Base-by-base conservation (phyloP, 2,113 vertebrate genomes). In the Gasterosteus aculeatus region DNA sequence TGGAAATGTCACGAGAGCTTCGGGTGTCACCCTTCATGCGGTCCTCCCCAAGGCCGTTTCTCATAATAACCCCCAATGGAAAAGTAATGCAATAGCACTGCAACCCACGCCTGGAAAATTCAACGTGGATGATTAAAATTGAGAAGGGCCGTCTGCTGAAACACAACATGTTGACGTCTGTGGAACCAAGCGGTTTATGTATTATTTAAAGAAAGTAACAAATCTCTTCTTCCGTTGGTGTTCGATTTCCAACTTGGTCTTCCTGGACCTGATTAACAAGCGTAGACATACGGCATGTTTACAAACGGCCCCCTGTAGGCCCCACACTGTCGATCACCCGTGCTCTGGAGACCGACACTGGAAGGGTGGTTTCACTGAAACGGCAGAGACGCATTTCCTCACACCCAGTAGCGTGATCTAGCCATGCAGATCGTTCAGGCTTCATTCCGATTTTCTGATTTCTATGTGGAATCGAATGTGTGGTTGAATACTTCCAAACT, bases 41-140 rank as follows among this genome's bases (percentile, higher is more conserved):
- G 80, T 75, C 87, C 60, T 84, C 79, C 75, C 65, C 15, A 66
- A 75, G 89, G 85, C 87, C 83, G 70, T 90, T 87, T 72, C 85
- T 91, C 92, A 90, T 87, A 85, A 89, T 89, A 90, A 91, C 85
- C 85, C 79, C 79, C 91, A 88, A 85, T 86, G 81, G 82, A 77
- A 73, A 82, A 72, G 88, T 90, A 88, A 91, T 91, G 83, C 87
- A 89, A 84, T 85, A 68, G 90, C 83, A 77, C 69, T 56, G 85
- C 81, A 73, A 44, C 82, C 69, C 78, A 75, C 58, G 74, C 67
- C 88, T 78, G 73, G 61, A 82, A 73, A 83, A 77, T 77, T 72
- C 68, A 70, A 82, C 82, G 62, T 69, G 68, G 62, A 49, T 81
- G 71, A 89, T 88, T 79, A 81, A 72, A 88, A 91, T 77, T 82